Percentiles rank a stretch among this genome's conserved stretches.
phyloP scores from a whole-genome alignment of 2,888 invertebrate genomes.

The Augiades crinisus region DNA sequence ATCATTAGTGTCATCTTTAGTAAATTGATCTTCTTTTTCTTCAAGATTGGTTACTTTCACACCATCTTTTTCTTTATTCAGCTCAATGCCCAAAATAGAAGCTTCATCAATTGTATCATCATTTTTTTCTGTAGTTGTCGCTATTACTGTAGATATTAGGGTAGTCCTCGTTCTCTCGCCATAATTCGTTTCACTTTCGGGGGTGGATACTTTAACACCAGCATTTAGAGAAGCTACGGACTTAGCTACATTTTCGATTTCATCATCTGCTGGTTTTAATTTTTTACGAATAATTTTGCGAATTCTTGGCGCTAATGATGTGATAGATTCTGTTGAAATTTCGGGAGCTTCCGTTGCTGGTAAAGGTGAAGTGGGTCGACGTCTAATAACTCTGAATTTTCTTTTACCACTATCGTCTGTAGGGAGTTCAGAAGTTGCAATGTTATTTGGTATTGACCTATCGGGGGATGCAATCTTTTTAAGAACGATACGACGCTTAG shows the following conservation, averaged over 20 bases:
- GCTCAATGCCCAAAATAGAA: constrained; percentile 11
- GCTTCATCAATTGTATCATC: constrained; percentile 15
- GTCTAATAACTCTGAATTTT: constrained; percentile 61
- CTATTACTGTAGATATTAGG: constrained; percentile 17
- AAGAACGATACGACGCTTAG: constrained; percentile 18
- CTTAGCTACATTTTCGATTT: constrained; percentile 50
- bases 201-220: constrained; percentile 42
- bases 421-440: constrained; percentile 46
- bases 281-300: constrained; percentile 70
- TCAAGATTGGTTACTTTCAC: constrained; percentile 8
- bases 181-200: constrained; percentile 54
- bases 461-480: constrained; percentile 38
- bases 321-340: constrained; percentile 33
- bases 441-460: constrained; percentile 39
- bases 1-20: background rate
- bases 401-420: constrained; percentile 58
- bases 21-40: background rate
- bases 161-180: constrained; percentile 58
- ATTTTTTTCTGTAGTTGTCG: constrained; percentile 37
- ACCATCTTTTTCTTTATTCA: constrained; percentile 5
- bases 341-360: constrained; percentile 32
- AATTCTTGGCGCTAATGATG: constrained; percentile 46
- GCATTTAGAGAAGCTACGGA: constrained; percentile 47
- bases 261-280: constrained; percentile 50
- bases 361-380: constrained; percentile 54